Evolutionary conservation across 2,113 vertebrate species (phyloP), one percentile per base, ranked within the genome.

Genomic region (Spilogale gracilis): DNA sequence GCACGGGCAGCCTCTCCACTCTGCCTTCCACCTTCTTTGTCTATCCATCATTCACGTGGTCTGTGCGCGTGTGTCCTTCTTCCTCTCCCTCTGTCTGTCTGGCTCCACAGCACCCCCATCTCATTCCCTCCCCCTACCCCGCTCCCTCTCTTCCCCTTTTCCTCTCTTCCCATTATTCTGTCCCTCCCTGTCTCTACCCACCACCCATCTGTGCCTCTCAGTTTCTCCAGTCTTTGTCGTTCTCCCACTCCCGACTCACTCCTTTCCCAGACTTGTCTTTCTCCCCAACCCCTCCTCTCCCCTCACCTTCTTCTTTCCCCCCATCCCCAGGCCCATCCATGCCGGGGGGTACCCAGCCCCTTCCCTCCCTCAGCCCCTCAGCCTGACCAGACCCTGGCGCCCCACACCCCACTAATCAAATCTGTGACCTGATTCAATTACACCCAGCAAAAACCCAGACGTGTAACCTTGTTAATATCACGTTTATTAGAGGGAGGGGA

Each of bases 401-500:
- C 98, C 96, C 97, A 98, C 98, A 98, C 98, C 98, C 95, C 98
- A 97, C 98, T 99, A 99, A 99, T 98, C 98, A 98, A 98, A 98
- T 98, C 98, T 98, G 12, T 0, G 67, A 97, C 80, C 97, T 99
- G 98, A 99, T 99, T 99, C 95, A 94, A 99, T 99, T 99, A 99
- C 76, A 98, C 96, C 98, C 89, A 97, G 98, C 50, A 93, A 94
- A 97, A 98, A 98, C 95, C 96, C 98, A 98, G 98, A 98, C 97
- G 97, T 80, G 96, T 99, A 99, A 99, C 99, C 99, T 99, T 98
- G 99, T 99, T 99, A 99, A 99, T 99, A 99, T 76, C 99, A 98
- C 97, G 56, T 99, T 99, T 99, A 99, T 99, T 99, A 99, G 98
- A 98, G 98, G 98, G 98, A 99, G 98, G 98, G 98, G 98, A 98